These are phyloP conservation scores for Epinotia bilunana DNA, from an alignment of 2,888 invertebrate genomes.

Conservation along the genomic window DNA sequence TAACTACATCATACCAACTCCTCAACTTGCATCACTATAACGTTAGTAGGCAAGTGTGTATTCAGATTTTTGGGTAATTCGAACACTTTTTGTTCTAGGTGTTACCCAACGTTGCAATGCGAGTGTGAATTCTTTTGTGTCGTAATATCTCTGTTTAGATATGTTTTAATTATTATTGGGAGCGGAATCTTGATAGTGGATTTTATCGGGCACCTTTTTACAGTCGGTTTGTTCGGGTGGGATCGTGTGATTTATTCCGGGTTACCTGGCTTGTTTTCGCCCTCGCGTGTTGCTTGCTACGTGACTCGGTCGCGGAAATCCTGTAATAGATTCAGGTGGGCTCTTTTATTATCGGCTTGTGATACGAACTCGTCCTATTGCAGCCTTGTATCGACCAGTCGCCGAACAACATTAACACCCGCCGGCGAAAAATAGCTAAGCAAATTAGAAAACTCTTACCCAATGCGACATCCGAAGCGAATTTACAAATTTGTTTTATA, in stretches of 20 bases:
- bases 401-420: conserved; percentile 11
- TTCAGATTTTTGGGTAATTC: conserved; percentile 61
- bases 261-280: conserved; percentile 32
- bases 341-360: conserved; percentile 20
- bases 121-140: conserved; percentile 65
- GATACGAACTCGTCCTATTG: conserved; percentile 8
- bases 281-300: conserved; percentile 27
- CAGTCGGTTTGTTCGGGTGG: conserved; percentile 26
- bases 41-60: conserved; percentile 43
- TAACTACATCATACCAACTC: conserved; percentile 35
- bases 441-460: conserved; percentile 45
- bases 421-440: conserved; percentile 9
- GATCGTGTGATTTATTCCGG: conserved; percentile 41
- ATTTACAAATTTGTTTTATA: conserved; percentile 44
- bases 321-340: conserved; percentile 26
- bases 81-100: conserved; percentile 53
- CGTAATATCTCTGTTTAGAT: conserved; percentile 49
- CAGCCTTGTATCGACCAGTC: conserved; percentile 10
- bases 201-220: conserved; percentile 31
- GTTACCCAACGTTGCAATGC: conserved; percentile 59
- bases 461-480: conserved; percentile 42
- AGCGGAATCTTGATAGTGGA: conserved; percentile 44
- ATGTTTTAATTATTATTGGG: conserved; percentile 53
- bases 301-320: conserved; percentile 35
- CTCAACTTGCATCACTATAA: conserved; percentile 39